Base-by-base conservation (phyloP, 2,888 invertebrate species). In the Papilio gigon region DNA sequence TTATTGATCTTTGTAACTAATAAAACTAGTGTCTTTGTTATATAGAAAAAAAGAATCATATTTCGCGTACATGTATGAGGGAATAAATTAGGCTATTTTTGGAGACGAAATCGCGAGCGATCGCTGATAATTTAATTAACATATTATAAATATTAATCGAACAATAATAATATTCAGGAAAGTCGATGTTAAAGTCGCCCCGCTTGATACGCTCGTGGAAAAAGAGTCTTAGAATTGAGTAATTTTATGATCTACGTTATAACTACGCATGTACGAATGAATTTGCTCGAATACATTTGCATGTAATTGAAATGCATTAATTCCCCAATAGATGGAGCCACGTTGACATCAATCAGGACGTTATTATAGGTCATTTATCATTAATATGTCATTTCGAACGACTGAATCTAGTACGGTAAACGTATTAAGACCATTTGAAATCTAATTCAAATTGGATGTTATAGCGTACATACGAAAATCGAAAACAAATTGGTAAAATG, bases 291-390 rank as follows among this genome's bases (percentile, higher is more conserved):
- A 60, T 25, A 40, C 2, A 56, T 56, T 56, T 56, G 53, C 53
- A 56, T 56, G 30, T 27, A 30, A 37, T 40, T 60, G 37, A 37
- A 37, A 40, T 60, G 63, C 50, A 64, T 35, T 37, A 53, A 64
- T 64, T 25, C 4, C 5, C 3, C 12, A 22, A n/a, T 64, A 35
- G 53, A 35, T 50, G 22, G 62, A 33, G 20, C 20, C 27, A 33
- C n/a, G 5, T 8, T 20, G 33, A 50, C 33, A 33, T 35, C 47
- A 63, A 63, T 63, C 47, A 47, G 33, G 33, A n/a, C 62, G 47
- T 62, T 44, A 33, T 47, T 63, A 63, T 47, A 44, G 30, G n/a
- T 8, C 12, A 47, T 50, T 42, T 47, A 63, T 14, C 37, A 60
- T 14, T 33, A 14, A 22, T 14, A 53, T 14, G 14, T 44, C 30